A percentile compares a stretch with the other conserved stretches of the same genome.
phyloP scores from a whole-genome alignment of 2,113 vertebrate genomes.

The Crypturellus undulatus region DNA sequence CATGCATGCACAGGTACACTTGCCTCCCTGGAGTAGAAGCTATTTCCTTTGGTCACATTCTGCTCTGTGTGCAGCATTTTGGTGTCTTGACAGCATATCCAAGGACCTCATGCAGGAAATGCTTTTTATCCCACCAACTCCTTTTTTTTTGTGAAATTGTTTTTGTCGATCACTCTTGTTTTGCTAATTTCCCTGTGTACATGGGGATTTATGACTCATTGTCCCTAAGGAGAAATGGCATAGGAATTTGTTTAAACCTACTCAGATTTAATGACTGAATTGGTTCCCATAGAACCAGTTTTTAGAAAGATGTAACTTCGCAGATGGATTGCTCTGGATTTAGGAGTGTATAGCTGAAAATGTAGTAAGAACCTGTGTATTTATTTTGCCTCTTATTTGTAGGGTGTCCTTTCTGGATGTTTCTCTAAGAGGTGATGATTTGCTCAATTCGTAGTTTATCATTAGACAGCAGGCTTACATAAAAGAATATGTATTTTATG shows the following conservation, averaged over 20 bases:
- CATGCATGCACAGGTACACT: neutral
- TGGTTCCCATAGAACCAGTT: conserved; percentile 44
- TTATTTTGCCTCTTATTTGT: neutral
- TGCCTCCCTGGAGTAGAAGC: neutral
- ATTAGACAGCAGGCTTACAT: conserved; percentile 24
- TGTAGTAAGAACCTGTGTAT: neutral
- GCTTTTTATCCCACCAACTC: neutral
- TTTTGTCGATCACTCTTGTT: conserved; percentile 55
- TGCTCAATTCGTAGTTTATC: conserved; percentile 24
- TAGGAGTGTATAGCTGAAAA: conserved; percentile 27
- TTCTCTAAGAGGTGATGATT: neutral
- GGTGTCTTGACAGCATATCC: neutral
- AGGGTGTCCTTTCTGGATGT: conserved; percentile 20
- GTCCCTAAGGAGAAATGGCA: conserved; percentile 55
- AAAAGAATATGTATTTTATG: conserved; percentile 47
- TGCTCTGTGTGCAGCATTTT: neutral
- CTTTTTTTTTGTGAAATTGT: conserved; percentile 31
- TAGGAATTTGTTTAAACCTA: conserved; percentile 51
- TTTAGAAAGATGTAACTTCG: conserved; percentile 17
- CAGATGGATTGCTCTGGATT: conserved; percentile 1
- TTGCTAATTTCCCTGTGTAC: conserved; percentile 53
- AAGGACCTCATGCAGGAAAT: neutral
- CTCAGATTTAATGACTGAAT: conserved; percentile 43
- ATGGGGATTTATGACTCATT: conserved; percentile 60
- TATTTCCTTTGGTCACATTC: neutral